Percentiles rank a stretch among this genome's conserved stretches.
Evolutionary conservation across 30 jellyfish, hydroid and myxozoan species (phyloP).

Genomic region (Turritopsis dohrnii): DNA sequence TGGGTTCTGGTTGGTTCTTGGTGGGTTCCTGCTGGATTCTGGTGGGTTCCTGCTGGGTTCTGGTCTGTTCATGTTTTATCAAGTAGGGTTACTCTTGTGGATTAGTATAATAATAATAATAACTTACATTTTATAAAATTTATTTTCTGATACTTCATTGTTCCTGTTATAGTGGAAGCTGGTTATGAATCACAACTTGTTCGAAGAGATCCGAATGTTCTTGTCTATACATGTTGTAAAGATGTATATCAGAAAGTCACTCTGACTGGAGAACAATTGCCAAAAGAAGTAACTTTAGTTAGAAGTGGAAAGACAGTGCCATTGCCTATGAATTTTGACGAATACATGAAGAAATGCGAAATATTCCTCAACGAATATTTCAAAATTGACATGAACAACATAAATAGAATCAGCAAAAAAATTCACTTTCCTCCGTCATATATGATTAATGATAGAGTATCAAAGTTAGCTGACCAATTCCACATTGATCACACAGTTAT

Average conservation of each 20-base stretch:
- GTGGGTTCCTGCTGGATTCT: too few relatives aligned
- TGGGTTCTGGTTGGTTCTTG: too few relatives aligned
- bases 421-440: background rate
- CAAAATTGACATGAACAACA: background rate
- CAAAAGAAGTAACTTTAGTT: background rate
- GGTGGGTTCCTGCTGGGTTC: too few relatives aligned
- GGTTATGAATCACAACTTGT: background rate
- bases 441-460: background rate
- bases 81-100: too few relatives aligned
- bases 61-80: too few relatives aligned
- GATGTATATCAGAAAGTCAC: background rate
- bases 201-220: background rate
- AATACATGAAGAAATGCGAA: background rate
- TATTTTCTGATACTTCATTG: too few relatives aligned
- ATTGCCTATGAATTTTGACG: background rate
- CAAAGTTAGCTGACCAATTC: background rate
- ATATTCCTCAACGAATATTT: background rate
- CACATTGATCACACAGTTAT: background rate
- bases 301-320: background rate
- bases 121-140: too few relatives aligned
- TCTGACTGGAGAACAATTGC: background rate
- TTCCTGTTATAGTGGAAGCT: too few relatives aligned
- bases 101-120: too few relatives aligned
- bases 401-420: background rate
- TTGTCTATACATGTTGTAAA: background rate